A percentile compares a stretch with the other conserved stretches of the same genome.
Conservation (phyloP, 1,140 invertebrate species). For the Pseudoatta argentina region DNA sequence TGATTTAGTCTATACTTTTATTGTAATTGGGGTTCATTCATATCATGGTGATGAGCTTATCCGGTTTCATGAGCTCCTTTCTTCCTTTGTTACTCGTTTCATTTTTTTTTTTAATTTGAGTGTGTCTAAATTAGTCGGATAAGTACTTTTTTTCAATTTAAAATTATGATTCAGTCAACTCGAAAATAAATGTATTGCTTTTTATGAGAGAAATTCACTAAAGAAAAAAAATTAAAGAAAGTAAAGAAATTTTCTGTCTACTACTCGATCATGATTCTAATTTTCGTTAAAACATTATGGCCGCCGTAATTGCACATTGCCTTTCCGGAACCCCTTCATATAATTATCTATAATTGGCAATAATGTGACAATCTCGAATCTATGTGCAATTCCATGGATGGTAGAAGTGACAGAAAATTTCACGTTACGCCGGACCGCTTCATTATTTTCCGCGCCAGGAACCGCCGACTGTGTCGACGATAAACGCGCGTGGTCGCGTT, state of each 20-base stretch:
- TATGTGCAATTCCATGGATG: constrained; percentile 2
- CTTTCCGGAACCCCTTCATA: neutral
- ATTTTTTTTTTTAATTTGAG: constrained; percentile 24
- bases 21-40: constrained; percentile 48
- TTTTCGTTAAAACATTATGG: neutral
- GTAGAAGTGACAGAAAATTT: constrained; percentile 40
- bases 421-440: constrained; percentile 14
- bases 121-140: neutral
- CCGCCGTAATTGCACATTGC: neutral
- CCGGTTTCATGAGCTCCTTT: constrained; percentile 17
- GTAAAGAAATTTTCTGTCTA: neutral
- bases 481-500: constrained; percentile 12
- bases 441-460: constrained; percentile 42
- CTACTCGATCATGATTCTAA: neutral
- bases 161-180: neutral
- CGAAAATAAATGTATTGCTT: neutral
- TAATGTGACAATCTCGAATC: constrained; percentile 14
- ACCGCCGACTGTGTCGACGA: constrained; percentile 25
- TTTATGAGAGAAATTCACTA: neutral
- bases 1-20: constrained; percentile 40
- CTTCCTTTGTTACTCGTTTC: neutral
- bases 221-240: no score
- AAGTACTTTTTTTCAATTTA: neutral
- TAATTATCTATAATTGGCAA: constrained; percentile 19
- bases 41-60: constrained; percentile 1